Conservation (phyloP, 2,888 invertebrate species). For the Cephonodes hylas region DNA sequence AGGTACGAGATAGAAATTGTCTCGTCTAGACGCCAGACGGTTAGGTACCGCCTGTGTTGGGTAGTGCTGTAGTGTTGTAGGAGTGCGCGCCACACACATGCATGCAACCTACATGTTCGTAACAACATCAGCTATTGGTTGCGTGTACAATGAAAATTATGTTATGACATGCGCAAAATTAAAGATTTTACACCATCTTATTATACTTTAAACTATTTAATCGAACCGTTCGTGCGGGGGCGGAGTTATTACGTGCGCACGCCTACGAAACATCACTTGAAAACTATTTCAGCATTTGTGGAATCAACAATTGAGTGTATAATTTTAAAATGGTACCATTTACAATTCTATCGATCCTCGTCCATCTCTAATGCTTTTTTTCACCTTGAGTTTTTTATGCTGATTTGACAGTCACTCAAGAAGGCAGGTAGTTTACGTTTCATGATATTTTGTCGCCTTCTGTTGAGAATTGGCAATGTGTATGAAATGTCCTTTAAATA, state of each 20-base stretch:
- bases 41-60: constrained; percentile 27
- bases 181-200: constrained; percentile 60
- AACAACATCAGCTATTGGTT: constrained; percentile 39
- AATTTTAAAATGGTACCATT: constrained; percentile 59
- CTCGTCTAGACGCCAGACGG: constrained; percentile 43
- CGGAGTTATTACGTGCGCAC: constrained; percentile 17
- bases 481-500: too few species aligned
- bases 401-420: constrained; percentile 43
- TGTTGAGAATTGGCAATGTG: constrained; percentile 24
- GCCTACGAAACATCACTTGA: constrained; percentile 1
- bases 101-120: constrained; percentile 21
- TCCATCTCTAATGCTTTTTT: constrained; percentile 60
- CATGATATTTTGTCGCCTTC: constrained; percentile 31
- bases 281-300: constrained; percentile 21
- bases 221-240: constrained; percentile 38
- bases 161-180: constrained; percentile 61
- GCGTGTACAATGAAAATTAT: constrained; percentile 51
- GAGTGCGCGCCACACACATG: constrained; percentile 20
- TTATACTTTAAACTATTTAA: constrained; percentile 42
- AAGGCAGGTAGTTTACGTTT: constrained; percentile 43
- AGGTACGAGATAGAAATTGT: constrained; percentile 20
- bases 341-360: constrained; percentile 70
- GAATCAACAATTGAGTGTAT: constrained; percentile 28
- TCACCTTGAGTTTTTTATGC: constrained; percentile 64
- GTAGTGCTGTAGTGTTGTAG: constrained; percentile 18